These are phyloP conservation scores for Tragelaphus eurycerus DNA, from an alignment of 2,797 vertebrate species.

Conservation along the genomic window DNA sequence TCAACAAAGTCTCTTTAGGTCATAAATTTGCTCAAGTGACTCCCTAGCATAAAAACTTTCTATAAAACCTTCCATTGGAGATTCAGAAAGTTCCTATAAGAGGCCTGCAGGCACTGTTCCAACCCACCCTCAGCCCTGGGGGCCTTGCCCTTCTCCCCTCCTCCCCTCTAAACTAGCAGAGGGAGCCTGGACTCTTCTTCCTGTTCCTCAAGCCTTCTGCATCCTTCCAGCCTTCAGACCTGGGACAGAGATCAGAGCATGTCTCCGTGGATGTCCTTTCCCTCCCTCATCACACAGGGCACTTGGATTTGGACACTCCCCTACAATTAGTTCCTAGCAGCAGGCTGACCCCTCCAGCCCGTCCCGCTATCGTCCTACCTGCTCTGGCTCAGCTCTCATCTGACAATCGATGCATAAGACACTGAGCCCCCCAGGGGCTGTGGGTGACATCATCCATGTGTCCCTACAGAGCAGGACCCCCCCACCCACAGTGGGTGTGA, in stretches of 20 bases:
- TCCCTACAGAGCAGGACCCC: fast-evolving
- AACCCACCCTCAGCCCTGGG: fast-evolving
- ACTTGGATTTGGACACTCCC: neutral
- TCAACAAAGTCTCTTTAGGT: neutral
- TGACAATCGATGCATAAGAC: fast-evolving
- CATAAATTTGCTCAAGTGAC: neutral
- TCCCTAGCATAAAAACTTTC: neutral
- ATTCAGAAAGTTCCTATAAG: neutral
- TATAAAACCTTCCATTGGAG: neutral
- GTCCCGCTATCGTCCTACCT: fast-evolving
- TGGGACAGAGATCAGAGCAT: neutral
- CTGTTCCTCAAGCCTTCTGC: neutral
- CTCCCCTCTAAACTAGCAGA: neutral
- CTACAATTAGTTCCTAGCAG: fast-evolving
- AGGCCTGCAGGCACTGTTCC: neutral
- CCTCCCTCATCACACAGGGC: too few species aligned
- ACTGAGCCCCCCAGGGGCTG: fast-evolving
- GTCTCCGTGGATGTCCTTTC: neutral
- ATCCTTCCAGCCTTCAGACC: neutral
- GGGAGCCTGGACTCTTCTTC: neutral
- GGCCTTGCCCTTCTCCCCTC: fast-evolving
- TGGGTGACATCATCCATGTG: neutral
- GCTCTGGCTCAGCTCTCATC: too few species aligned
- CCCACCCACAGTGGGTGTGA: neutral
- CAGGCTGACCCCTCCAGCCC: fast-evolving